A percentile compares a stretch with the other conserved stretches of the same genome.
These are phyloP conservation scores for Notoglanidium macrostoma DNA, from an alignment of 2,797 vertebrate genomes.

Conservation along the genomic window DNA sequence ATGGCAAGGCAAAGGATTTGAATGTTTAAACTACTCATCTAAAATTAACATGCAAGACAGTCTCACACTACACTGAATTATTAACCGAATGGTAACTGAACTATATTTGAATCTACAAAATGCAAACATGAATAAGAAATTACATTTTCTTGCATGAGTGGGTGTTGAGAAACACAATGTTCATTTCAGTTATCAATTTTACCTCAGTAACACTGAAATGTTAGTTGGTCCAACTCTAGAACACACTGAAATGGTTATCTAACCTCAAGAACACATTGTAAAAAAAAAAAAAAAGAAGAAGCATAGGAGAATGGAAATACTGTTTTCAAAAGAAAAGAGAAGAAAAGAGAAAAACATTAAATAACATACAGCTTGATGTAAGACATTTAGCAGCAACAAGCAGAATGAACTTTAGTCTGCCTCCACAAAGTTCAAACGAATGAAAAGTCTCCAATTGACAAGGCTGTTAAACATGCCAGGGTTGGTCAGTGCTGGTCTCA, in stretches of 20 bases:
- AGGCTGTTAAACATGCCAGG: constrained; percentile 9
- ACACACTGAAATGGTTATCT: background rate
- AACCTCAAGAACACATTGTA: background rate
- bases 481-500: constrained; percentile 23
- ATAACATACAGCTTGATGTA: background rate
- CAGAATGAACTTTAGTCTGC: constrained; percentile 24
- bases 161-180: background rate
- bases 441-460: constrained; percentile 19
- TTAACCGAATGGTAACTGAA: constrained; percentile 2
- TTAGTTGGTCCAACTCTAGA: background rate
- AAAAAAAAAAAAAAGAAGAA: background rate
- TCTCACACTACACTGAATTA: background rate
- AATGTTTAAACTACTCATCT: background rate
- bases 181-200: constrained; percentile 14
- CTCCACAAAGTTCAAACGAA: constrained; percentile 22
- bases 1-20: background rate
- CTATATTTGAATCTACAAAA: background rate
- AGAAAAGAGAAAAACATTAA: background rate
- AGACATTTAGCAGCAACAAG: background rate
- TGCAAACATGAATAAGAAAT: constrained; percentile 11
- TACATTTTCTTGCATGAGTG: background rate
- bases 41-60: constrained; percentile 3
- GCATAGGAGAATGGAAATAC: background rate
- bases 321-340: background rate
- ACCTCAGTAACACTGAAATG: background rate